These are phyloP conservation scores for Chionis minor DNA, from an alignment of 2,113 vertebrate genomes.

Conservation along the genomic window DNA sequence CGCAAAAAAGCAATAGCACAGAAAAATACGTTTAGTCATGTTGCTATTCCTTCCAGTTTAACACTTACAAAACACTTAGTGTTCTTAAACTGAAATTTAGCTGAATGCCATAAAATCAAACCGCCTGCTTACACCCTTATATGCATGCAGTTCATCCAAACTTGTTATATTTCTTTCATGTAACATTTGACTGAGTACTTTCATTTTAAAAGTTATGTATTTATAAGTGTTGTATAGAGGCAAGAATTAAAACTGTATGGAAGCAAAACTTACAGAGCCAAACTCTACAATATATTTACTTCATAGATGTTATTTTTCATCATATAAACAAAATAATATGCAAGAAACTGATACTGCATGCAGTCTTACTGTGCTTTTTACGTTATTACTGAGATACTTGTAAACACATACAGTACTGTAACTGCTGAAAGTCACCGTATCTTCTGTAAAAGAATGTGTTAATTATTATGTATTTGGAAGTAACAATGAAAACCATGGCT, in stretches of 20 bases:
- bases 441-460: not conserved
- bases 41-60: not conserved
- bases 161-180: not conserved
- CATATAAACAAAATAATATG: not conserved
- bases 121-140: not conserved
- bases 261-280: not conserved
- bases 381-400: not conserved
- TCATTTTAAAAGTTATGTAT: not conserved
- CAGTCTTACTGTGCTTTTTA: not conserved
- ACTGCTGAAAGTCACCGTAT: not conserved
- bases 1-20: accelerated
- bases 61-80: not conserved
- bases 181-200: not conserved
- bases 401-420: not conserved
- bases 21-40: not conserved
- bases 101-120: not conserved
- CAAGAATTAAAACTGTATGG: not conserved
- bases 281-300: not conserved
- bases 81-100: not conserved
- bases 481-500: not conserved
- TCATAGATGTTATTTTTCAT: not conserved
- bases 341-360: not conserved
- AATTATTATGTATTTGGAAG: not conserved
- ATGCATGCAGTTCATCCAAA: not conserved
- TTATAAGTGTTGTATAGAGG: not conserved